These are phyloP conservation scores for Pristiophorus japonicus DNA, from an alignment of 2,113 vertebrate genomes.

Conservation along the genomic window DNA sequence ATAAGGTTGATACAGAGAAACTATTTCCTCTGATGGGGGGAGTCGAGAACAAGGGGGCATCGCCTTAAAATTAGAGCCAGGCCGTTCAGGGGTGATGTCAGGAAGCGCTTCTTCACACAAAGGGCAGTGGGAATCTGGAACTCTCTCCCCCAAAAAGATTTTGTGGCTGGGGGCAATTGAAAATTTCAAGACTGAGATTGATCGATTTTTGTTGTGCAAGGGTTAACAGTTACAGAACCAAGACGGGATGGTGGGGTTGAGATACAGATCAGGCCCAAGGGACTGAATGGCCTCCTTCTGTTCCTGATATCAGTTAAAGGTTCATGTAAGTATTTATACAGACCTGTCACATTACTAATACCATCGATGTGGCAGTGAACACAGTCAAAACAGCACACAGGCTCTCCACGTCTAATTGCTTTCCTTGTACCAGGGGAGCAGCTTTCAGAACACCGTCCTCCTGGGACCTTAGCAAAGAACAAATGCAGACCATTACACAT, in stretches of 20 bases:
- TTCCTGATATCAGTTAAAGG: background rate
- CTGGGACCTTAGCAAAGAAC: conserved; percentile 52
- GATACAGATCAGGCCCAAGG: background rate
- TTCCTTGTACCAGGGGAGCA: conserved; percentile 66
- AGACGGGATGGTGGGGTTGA: background rate
- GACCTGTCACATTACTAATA: conserved; percentile 60
- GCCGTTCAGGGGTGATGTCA: background rate
- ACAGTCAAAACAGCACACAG: conserved; percentile 71
- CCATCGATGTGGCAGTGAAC: conserved; percentile 68
- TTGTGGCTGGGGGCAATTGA: background rate
- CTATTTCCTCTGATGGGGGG: background rate
- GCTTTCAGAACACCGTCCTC: conserved; percentile 65
- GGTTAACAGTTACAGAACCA: too few species aligned
- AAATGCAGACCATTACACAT: background rate
- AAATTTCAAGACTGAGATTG: background rate
- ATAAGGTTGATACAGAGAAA: background rate
- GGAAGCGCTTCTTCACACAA: background rate
- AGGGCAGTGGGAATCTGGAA: background rate
- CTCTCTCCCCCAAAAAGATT: background rate
- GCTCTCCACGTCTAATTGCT: conserved; percentile 64
- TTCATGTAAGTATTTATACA: background rate
- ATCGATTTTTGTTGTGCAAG: background rate
- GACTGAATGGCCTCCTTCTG: background rate
- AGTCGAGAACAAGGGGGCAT: background rate
- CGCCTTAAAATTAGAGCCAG: background rate